Evolutionary conservation across 1,140 invertebrate genomes (phyloP), one percentile per base, ranked within the genome.

Genomic region (Caenorhabditis brenneri): DNA sequence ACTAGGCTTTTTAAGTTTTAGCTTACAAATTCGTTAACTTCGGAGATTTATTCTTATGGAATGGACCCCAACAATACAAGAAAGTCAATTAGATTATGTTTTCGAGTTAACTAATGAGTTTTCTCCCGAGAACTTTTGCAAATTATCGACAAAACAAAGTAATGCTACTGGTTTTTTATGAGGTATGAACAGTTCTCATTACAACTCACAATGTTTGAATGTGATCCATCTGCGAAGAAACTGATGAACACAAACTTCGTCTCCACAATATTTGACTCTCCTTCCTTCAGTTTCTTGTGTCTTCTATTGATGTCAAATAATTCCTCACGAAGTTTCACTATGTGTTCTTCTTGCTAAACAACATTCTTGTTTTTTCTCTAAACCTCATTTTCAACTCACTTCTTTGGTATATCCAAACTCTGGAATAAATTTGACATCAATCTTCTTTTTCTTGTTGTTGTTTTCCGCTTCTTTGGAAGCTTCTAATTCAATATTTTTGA

Each of bases 321-420:
- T 12, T 74, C 65, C 1, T 74, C 65, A 12, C 65, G 65, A 19
- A 74, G 65, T 42, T 74, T 74, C 0, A 74, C 24, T 10, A 74
- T 74, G n/a, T 74, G 65, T 2, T 74, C 65, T 74, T 74, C 65
- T 74, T 74, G 65, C 65, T 74, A 42, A 74, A 74, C 42, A 15
- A n/a, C 1, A 42, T 10, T 19, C 7, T 42, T 10, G 0, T 9
- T 1, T 33, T 16, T 31, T 6, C 2, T 0, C 27, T 3, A 12
- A 24, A 2, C n/a, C n/a, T n/a, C n/a, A n/a, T n/a, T n/a, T n/a
- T n/a, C n/a, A 2, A 46, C n/a, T 24, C 24, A 74, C 65, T 22
- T 74, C 65, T 24, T 74, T 22, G 7, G 65, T 74, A 42, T 74
- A 74, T 27, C 65, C 65, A 42, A 74, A 74, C 15, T 74, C 65